These are phyloP conservation scores for Ianthella basta DNA, from an alignment of 37 sponge, comb jelly and placozoan species.

Conservation along the genomic window DNA sequence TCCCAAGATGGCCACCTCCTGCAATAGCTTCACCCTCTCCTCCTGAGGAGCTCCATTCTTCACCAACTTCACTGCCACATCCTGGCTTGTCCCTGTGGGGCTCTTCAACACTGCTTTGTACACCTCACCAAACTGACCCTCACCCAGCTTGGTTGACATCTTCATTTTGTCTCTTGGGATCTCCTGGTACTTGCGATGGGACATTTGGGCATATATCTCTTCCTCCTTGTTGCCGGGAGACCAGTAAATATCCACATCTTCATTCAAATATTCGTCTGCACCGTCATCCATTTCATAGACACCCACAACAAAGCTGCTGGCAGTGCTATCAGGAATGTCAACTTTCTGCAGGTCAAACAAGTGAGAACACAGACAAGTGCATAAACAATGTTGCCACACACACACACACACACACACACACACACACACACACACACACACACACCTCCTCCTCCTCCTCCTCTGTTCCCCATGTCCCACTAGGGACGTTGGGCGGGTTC, in stretches of 20 bases:
- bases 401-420: too few relatives aligned
- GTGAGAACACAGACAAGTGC: too few relatives aligned
- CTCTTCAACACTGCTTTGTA: neutral
- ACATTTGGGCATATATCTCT: slow-evolving; percentile 8
- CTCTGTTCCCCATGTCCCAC: too few relatives aligned
- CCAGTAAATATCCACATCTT: neutral
- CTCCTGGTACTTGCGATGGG: neutral
- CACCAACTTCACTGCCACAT: slow-evolving; percentile 17
- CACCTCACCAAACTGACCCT: slow-evolving; percentile 22
- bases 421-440: too few relatives aligned
- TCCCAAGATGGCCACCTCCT: neutral
- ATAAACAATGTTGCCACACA: too few relatives aligned
- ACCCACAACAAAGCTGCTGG: too few relatives aligned
- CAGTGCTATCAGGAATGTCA: too few relatives aligned
- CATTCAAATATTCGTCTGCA: too few relatives aligned
- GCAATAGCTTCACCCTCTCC: neutral
- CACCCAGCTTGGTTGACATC: neutral
- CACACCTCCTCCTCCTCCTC: too few relatives aligned
- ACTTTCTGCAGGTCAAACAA: too few relatives aligned
- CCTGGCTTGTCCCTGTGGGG: neutral
- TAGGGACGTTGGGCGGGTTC: too few relatives aligned
- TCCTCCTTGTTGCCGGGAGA: neutral
- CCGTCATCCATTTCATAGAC: too few relatives aligned
- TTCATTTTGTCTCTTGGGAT: neutral
- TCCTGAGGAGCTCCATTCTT: slow-evolving; percentile 7